Conservation (phyloP, 2,888 invertebrate genomes). For the Thera britannica region DNA sequence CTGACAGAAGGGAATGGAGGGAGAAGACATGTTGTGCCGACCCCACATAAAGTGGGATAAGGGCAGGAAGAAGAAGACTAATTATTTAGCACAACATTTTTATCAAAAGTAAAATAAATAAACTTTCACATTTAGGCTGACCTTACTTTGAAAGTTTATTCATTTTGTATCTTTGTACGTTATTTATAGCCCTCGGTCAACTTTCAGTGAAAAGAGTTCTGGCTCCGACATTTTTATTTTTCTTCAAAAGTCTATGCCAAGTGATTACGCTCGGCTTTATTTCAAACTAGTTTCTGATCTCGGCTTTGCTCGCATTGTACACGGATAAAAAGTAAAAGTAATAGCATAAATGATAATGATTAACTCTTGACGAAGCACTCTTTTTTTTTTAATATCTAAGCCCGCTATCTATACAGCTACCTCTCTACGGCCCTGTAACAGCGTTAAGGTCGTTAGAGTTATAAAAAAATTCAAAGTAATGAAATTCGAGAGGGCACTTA, state of each 20-base stretch:
- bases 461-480: constrained; percentile 37
- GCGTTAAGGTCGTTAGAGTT: constrained; percentile 35
- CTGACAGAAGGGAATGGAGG: too few species aligned
- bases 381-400: too few species aligned
- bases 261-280: constrained; percentile 18
- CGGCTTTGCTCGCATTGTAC: not conserved
- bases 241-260: constrained; percentile 21
- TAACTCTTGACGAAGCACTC: too few species aligned
- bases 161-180: constrained; percentile 8
- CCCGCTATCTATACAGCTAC: not conserved
- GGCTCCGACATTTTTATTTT: constrained; percentile 18
- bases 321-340: not conserved
- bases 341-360: too few species aligned
- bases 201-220: constrained; percentile 6
- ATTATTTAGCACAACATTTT: not conserved
- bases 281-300: not conserved
- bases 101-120: constrained; percentile 11
- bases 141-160: constrained; percentile 11
- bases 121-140: constrained; percentile 14
- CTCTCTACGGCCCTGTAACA: constrained; percentile 31
- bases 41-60: too few species aligned
- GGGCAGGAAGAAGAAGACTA: too few species aligned
- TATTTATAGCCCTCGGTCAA: constrained; percentile 7
- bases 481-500: constrained; percentile 30
- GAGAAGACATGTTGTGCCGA: too few species aligned